Evolutionary conservation across 1,140 invertebrate genomes (phyloP).

Genomic region (Vollenhovia emeryi): DNA sequence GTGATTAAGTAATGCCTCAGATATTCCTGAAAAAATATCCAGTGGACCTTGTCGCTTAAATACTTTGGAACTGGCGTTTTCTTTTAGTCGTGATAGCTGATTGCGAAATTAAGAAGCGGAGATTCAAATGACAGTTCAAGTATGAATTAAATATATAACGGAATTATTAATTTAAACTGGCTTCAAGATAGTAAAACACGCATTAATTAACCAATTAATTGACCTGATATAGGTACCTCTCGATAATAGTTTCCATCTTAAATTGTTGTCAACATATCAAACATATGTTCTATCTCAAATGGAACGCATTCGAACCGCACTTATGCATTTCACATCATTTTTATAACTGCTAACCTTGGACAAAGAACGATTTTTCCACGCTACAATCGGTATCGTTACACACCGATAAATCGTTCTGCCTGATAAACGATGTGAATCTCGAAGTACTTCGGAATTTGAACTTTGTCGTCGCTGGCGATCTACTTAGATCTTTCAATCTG

Average conservation of each 20-base stretch:
- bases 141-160: not conserved
- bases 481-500: not conserved
- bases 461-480: not conserved
- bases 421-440: not conserved
- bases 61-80: not conserved
- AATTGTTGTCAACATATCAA: no score
- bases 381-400: not conserved
- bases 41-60: not conserved
- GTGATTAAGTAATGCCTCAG: not conserved
- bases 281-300: not conserved
- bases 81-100: not conserved
- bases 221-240: not conserved
- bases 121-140: not conserved
- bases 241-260: no score
- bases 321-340: not conserved
- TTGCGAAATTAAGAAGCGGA: not conserved
- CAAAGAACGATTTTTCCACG: not conserved
- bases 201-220: not conserved
- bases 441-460: conserved; percentile 22
- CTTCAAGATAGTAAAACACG: not conserved
- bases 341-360: not conserved
- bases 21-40: not conserved
- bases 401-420: not conserved
- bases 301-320: not conserved
- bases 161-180: not conserved